Percentiles rank a stretch among this genome's conserved stretches.
Conservation (phyloP, 2,797 vertebrate species). For the Acanthurus lineatus region DNA sequence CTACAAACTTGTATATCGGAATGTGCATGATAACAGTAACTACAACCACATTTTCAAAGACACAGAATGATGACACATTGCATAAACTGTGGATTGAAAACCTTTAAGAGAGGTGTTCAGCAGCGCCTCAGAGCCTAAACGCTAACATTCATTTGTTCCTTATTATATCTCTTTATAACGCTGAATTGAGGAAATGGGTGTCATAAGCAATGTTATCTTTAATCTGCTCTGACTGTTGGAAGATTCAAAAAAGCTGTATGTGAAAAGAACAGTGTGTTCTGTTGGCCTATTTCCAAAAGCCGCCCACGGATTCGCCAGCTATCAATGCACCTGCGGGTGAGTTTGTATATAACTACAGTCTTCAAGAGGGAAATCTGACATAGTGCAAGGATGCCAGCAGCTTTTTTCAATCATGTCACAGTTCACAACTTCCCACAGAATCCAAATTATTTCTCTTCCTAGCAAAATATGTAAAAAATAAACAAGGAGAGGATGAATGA, state of each 20-base stretch:
- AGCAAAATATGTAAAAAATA: constrained; percentile 23
- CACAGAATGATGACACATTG: neutral
- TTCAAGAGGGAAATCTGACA: constrained; percentile 43
- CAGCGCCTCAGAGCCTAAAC: neutral
- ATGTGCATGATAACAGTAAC: no score
- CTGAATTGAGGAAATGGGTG: constrained; percentile 39
- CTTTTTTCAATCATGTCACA: constrained; percentile 44
- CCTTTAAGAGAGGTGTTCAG: neutral
- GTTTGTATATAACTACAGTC: constrained; percentile 42
- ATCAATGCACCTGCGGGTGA: constrained; percentile 54
- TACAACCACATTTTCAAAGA: neutral
- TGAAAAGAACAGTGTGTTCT: constrained; percentile 60
- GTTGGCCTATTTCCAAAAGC: constrained; percentile 72
- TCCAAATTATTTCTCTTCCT: constrained; percentile 32
- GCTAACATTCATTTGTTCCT: constrained; percentile 23
- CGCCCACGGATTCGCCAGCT: constrained; percentile 60
- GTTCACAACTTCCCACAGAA: constrained; percentile 20
- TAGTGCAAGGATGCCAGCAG: constrained; percentile 26
- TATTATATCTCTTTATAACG: constrained; percentile 16
- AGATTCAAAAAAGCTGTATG: constrained; percentile 33
- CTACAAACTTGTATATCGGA: no score
- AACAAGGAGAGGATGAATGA: constrained; percentile 4
- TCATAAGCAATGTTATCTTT: constrained; percentile 32
- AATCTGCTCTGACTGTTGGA: constrained; percentile 28
- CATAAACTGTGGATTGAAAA: neutral